Conservation (phyloP, 2,797 vertebrate species). For the Alfaro cultratus region DNA sequence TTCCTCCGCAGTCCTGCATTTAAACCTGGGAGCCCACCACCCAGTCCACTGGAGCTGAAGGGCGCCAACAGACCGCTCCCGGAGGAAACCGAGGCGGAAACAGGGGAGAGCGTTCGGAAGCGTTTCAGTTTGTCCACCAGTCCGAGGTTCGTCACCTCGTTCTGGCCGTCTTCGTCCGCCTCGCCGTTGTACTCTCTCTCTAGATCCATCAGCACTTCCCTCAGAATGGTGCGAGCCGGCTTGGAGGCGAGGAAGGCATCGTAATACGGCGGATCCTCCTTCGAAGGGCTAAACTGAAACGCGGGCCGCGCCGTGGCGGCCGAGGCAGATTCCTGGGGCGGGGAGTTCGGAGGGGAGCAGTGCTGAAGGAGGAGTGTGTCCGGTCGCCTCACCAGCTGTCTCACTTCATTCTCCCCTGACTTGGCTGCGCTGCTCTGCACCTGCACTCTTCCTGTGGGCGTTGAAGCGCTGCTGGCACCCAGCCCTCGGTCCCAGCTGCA, state of each 20-base stretch:
- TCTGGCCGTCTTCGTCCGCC: constrained; percentile 86
- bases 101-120: constrained; percentile 86
- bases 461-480: constrained; percentile 65
- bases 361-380: constrained; percentile 58
- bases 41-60: constrained; percentile 82
- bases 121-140: constrained; percentile 95
- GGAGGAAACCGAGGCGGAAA: constrained; percentile 61
- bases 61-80: constrained; percentile 74
- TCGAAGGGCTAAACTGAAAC: constrained; percentile 90
- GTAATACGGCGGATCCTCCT: constrained; percentile 80
- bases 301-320: constrained; percentile 66
- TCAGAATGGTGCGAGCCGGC: constrained; percentile 93
- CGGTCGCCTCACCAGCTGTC: constrained; percentile 37
- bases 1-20: constrained; percentile 92
- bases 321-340: constrained; percentile 76
- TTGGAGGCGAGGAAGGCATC: constrained; percentile 96
- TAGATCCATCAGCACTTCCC: constrained; percentile 86
- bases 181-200: constrained; percentile 78
- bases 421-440: not conserved
- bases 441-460: constrained; percentile 43
- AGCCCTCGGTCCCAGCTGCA: constrained; percentile 88
- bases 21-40: constrained; percentile 83
- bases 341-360: constrained; percentile 90
- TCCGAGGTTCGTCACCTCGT: constrained; percentile 90
- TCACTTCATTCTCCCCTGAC: constrained; percentile 5